phyloP scores from a whole-genome alignment of 2,888 invertebrate genomes.

The Trichopoda pennipes region DNA sequence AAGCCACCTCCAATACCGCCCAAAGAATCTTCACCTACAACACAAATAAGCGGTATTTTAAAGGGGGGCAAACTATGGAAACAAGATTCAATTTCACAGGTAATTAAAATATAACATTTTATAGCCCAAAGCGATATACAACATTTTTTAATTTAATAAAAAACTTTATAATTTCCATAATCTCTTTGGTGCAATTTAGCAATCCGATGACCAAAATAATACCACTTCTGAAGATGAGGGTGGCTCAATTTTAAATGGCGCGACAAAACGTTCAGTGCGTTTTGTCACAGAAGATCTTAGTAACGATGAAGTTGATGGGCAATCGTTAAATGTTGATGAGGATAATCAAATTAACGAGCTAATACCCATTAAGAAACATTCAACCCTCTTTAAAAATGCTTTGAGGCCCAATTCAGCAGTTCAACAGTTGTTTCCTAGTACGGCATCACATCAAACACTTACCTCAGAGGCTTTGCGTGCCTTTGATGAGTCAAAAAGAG shows the following conservation, averaged over 20 bases:
- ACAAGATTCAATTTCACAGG: conserved; percentile 83
- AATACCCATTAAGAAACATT: conserved; percentile 80
- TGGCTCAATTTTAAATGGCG: conserved; percentile 78
- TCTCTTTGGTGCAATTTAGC: conserved; percentile 35
- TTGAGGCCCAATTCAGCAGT: conserved; percentile 88
- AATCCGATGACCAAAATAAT: conserved; percentile 79
- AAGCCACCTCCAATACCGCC: conserved; percentile 78
- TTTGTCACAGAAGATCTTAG: conserved; percentile 83
- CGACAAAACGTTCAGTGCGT: conserved; percentile 85
- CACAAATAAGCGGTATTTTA: conserved; percentile 86
- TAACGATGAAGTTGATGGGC: conserved; percentile 76
- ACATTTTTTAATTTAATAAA: not conserved
- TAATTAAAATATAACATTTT: conserved; percentile 71
- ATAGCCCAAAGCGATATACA: too few species aligned
- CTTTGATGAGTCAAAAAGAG: conserved; percentile 85
- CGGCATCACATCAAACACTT: conserved; percentile 84
- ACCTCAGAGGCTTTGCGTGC: conserved; percentile 89
- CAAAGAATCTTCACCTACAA: conserved; percentile 82
- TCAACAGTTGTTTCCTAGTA: conserved; percentile 89
- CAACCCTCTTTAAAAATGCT: conserved; percentile 80
- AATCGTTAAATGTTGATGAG: conserved; percentile 73
- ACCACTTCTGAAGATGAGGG: conserved; percentile 82
- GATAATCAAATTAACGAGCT: conserved; percentile 80
- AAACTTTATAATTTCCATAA: not conserved
- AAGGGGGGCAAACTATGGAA: conserved; percentile 91